Evolutionary conservation across 2,888 invertebrate genomes (phyloP), one percentile per base, ranked within the genome.

Genomic region (Tridacna crocea): DNA sequence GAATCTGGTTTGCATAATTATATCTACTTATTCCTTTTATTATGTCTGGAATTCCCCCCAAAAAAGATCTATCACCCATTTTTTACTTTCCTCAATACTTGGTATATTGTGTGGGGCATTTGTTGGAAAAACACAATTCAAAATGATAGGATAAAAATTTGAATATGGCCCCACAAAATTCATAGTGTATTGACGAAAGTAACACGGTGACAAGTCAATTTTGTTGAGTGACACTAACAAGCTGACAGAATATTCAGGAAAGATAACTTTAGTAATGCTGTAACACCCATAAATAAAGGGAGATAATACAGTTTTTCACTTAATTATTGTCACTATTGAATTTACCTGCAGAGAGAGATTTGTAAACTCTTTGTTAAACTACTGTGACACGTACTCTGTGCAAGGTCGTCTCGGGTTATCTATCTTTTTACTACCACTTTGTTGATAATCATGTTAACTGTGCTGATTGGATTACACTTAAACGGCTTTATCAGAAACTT

Each of bases 321-420:
- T 61, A 10, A n/a, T n/a, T 70, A 24, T 17, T 70, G 70, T 51
- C 51, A 22, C n/a, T 22, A 70, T 51, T 46, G 36, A 66, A 46
- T 22, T 66, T 70, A 70, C 70, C 70, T 70, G 70, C 51, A 70
- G 19, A 51, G 24, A 17, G 19, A 10, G 24, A 51, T 70, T 70
- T 70, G 70, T 70, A 70, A 47, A 70, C 51, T 51, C 70, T 70
- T 70, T 70, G 70, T 70, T 70, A 70, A 24, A 22, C 51, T 13
- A 51, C 70, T 48, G 48, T 70, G 70, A 70, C 70, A 48, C 51
- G 11, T 24, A 51, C 27, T 68, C 36, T 8, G 8, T 3, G 70
- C n/a, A 15, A 22, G 70, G 51, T 51, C 70, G 70, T 70, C 51
- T 70, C 51, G 51, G 70, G 70, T 70, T 70, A 70, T 70, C 48